These are phyloP conservation scores for Nyctereutes procyonoides DNA, from an alignment of 2,113 vertebrate genomes.

Conservation along the genomic window DNA sequence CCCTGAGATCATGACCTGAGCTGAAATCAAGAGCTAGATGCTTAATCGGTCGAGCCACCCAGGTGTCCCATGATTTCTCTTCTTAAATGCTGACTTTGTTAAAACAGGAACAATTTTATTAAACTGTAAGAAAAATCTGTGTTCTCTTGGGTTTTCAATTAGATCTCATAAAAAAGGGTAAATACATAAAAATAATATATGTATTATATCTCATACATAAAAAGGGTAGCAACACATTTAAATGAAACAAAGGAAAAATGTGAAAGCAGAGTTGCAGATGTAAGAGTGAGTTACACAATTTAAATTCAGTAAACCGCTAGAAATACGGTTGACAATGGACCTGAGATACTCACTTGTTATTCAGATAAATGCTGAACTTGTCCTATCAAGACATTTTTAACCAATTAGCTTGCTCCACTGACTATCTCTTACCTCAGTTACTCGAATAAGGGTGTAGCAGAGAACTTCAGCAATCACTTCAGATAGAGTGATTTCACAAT, in stretches of 20 bases:
- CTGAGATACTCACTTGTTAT: conserved; percentile 10
- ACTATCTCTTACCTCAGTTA: background rate
- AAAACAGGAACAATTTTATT: background rate
- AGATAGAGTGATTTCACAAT: background rate
- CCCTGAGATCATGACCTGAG: background rate
- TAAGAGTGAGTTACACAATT: conserved; percentile 52
- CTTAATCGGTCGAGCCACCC: background rate
- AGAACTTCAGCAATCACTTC: background rate
- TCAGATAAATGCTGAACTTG: background rate
- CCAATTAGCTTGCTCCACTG: conserved; percentile 58
- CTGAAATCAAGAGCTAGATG: background rate
- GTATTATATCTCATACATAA: conserved; percentile 19
- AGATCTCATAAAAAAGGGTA: background rate
- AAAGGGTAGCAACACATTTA: background rate
- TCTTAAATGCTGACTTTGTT: background rate
- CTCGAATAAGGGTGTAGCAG: conserved; percentile 46
- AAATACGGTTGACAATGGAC: background rate
- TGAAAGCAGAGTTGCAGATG: background rate
- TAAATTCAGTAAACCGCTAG: background rate
- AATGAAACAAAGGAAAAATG: background rate
- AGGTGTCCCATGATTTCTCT: background rate
- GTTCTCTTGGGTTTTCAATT: background rate
- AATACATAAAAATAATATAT: too few species aligned
- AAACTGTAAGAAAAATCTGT: conserved; percentile 30
- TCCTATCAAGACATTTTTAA: conserved; percentile 31